phyloP scores from a whole-genome alignment of 2,888 invertebrate species.

The Microdon myrmicae region DNA sequence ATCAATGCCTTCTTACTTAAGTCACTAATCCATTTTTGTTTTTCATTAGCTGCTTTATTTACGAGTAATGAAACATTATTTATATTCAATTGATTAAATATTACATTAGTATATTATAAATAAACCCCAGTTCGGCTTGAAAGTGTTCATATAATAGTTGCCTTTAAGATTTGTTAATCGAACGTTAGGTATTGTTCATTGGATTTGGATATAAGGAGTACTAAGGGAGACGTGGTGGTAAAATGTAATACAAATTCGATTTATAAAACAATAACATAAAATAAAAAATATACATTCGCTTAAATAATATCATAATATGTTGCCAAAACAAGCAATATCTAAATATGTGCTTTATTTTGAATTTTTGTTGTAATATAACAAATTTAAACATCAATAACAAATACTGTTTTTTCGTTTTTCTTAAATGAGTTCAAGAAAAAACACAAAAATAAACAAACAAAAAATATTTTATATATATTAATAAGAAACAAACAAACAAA shows the following conservation, averaged over 20 bases:
- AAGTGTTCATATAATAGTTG: slow-evolving; percentile 49
- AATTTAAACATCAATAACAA: slow-evolving; percentile 25
- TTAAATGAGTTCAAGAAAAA: slow-evolving; percentile 19
- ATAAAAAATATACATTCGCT: no score
- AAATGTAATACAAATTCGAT: slow-evolving; percentile 2
- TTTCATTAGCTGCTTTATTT: not conserved
- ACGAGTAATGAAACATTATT: not conserved
- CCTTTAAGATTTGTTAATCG: slow-evolving; percentile 44
- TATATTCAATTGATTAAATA: slow-evolving; percentile 24
- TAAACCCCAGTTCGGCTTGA: slow-evolving; percentile 34
- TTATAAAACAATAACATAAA: slow-evolving; percentile 3
- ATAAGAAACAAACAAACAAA: slow-evolving; percentile 50
- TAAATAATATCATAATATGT: slow-evolving; percentile 12
- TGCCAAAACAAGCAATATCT: slow-evolving; percentile 44
- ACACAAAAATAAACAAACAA: slow-evolving; percentile 18
- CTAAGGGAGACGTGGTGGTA: not conserved
- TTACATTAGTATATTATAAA: slow-evolving; percentile 15
- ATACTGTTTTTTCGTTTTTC: slow-evolving; percentile 3
- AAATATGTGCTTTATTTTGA: slow-evolving; percentile 26
- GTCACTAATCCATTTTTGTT: not conserved
- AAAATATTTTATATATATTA: slow-evolving; percentile 38
- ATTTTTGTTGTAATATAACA: slow-evolving; percentile 20
- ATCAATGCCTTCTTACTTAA: slow-evolving; percentile 2
- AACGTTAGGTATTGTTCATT: slow-evolving; percentile 38
- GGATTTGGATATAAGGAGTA: slow-evolving; percentile 30